Percentiles rank a stretch among this genome's conserved stretches.
Conservation (phyloP, 2,888 invertebrate species). For the Drosophila suboccidentalis region DNA sequence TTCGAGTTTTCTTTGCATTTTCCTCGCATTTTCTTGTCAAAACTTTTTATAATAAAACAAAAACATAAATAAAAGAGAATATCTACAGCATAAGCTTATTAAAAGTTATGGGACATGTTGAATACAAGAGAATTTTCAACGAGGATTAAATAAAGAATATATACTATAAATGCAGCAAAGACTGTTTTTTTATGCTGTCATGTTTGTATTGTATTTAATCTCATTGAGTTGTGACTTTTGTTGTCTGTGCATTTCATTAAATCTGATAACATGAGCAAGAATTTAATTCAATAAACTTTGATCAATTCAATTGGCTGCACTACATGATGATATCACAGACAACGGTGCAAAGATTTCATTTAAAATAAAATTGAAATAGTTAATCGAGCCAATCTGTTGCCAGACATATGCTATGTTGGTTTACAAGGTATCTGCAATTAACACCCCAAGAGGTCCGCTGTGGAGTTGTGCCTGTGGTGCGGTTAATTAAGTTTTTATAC, state of each 20-base stretch:
- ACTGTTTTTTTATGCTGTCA: background rate
- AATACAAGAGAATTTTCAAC: background rate
- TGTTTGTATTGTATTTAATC: constrained; percentile 37
- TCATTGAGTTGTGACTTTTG: constrained; percentile 72
- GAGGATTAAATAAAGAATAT: constrained; percentile 3
- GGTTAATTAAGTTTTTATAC: constrained; percentile 35
- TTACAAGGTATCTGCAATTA: constrained; percentile 9
- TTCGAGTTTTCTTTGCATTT: background rate
- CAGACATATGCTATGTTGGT: constrained; percentile 11
- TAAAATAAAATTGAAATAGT: constrained; percentile 28
- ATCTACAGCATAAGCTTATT: constrained; percentile 15
- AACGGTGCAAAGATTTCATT: constrained; percentile 19
- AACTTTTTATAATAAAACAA: constrained; percentile 20
- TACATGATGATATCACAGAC: constrained; percentile 30
- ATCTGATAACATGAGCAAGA: constrained; percentile 24
- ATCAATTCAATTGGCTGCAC: constrained; percentile 53
- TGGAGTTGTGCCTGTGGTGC: constrained; percentile 32
- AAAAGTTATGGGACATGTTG: constrained; percentile 18
- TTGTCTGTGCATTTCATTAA: constrained; percentile 77
- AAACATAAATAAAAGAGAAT: background rate
- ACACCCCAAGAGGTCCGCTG: constrained; percentile 28
- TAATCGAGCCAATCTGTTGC: background rate
- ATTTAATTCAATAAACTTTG: constrained; percentile 48
- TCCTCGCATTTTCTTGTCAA: constrained; percentile 22
- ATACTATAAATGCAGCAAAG: background rate